Base-by-base conservation (phyloP, 2,797 vertebrate species). In the Vipera ursinii region DNA sequence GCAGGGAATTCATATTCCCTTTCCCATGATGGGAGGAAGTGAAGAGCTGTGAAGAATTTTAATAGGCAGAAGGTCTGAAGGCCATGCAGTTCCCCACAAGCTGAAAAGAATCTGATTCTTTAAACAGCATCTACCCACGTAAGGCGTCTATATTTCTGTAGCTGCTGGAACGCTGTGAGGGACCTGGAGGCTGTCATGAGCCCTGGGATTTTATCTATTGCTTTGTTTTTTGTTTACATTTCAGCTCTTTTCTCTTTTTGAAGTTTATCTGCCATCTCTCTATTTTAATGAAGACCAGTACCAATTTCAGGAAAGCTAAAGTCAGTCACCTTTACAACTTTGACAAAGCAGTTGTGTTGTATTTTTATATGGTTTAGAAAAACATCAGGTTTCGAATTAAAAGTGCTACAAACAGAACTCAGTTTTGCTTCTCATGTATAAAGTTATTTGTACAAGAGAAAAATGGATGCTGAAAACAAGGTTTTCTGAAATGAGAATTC, bases 1-100 rank as follows among this genome's bases (percentile, higher is more conserved):
- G 0, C 6, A 69, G 91, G 44, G 90, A 93, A 60, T 94, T 91
- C 51, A 1, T 87, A 48, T 22, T 65, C 89, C 87, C 53, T 63
- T 51, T 93, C 60, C 48, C 44, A 20, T 7, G 0, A 6, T 44
- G 51, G 91, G 32, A 89, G n/a, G 28, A 89, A 92, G 93, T 78
- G 89, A 94, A 92, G 89, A 89, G 89, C 60, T 44, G 82, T 73
- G 86, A 86, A 89, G 87, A 91, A 93, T 91, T 61, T 0, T 91
- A 88, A 91, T 60, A 55, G 92, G 90, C 59, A 86, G 59, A 86
- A 92, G 87, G 90, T 91, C 90, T 91, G 92, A 87, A 90, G 90
- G 93, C 90, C 87, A 78, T 17, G 32, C 87, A 89, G 48, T 89
- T 89, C 93, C 90, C 61, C 57, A 92, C 87, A 87, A 86, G 44